Percentiles rank a stretch among this genome's conserved stretches.
Evolutionary conservation across 2,888 invertebrate species (phyloP).

Genomic region (Acronicta alni): DNA sequence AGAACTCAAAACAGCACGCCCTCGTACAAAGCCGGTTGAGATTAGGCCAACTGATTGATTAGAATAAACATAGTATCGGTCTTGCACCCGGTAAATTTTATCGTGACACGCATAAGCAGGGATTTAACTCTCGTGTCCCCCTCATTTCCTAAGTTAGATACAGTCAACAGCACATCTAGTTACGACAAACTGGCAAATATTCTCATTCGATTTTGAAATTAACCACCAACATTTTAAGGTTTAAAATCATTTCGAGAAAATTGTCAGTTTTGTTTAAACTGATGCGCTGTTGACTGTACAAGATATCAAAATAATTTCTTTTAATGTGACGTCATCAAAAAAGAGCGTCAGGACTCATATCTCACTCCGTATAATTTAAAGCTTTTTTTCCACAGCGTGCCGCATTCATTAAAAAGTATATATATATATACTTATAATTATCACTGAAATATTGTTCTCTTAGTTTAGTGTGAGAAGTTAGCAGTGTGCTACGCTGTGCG

Average conservation of each 20-base stretch:
- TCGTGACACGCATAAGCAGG: slow-evolving; percentile 25
- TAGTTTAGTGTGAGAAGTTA: slow-evolving; percentile 62
- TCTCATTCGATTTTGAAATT: too few relatives aligned
- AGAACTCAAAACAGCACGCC: slow-evolving; percentile 77
- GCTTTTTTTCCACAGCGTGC: slow-evolving; percentile 6
- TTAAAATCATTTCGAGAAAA: too few relatives aligned
- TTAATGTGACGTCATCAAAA: not conserved
- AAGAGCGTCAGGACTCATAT: not conserved
- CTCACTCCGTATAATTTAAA: not conserved
- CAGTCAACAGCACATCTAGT: too few relatives aligned
- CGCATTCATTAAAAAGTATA: slow-evolving; percentile 37
- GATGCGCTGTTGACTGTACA: too few relatives aligned
- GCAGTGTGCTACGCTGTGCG: slow-evolving; percentile 49
- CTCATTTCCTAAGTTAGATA: slow-evolving; percentile 14
- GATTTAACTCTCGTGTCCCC: slow-evolving; percentile 29
- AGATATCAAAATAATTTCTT: slow-evolving; percentile 10
- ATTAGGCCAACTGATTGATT: slow-evolving; percentile 54
- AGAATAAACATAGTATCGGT: slow-evolving; percentile 43
- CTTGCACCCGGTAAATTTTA: slow-evolving; percentile 41
- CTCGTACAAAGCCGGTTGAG: slow-evolving; percentile 54
- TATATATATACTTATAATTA: slow-evolving; percentile 46
- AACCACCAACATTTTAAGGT: too few relatives aligned
- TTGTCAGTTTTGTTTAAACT: too few relatives aligned
- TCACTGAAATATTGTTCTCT: slow-evolving; percentile 61
- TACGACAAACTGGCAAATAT: too few relatives aligned